phyloP scores from a whole-genome alignment of 2,888 invertebrate genomes.

The Tipula helvola region DNA sequence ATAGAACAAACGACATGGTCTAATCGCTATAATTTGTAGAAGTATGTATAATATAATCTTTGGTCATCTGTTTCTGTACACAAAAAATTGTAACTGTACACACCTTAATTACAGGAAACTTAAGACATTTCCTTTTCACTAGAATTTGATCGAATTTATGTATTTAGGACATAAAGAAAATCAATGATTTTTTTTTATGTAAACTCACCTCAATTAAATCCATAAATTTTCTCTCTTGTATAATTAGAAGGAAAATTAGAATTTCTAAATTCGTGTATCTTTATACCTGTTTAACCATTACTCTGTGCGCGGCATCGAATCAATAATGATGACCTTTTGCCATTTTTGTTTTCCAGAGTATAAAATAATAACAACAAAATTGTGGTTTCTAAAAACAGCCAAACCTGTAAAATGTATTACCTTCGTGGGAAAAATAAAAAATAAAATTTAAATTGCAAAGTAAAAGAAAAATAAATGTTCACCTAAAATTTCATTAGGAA shows the following conservation, averaged over 20 bases:
- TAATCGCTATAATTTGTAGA: too few relatives aligned
- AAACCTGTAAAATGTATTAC: neutral
- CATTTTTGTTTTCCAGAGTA: neutral
- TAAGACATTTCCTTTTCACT: neutral
- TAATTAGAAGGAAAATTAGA: neutral
- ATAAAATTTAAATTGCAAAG: neutral
- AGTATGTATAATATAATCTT: too few relatives aligned
- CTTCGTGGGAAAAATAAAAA: neutral
- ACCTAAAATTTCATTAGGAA: neutral
- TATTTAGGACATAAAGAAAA: neutral
- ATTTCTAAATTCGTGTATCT: too few relatives aligned
- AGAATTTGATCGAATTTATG: neutral
- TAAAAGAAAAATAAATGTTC: neutral
- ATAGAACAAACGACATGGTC: neutral
- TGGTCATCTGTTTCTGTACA: too few relatives aligned
- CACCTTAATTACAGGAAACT: too few relatives aligned
- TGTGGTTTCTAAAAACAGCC: neutral
- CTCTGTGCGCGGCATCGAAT: neutral
- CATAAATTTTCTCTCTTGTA: too few relatives aligned
- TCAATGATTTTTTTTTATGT: neutral
- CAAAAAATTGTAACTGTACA: too few relatives aligned
- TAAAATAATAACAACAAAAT: neutral
- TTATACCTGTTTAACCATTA: neutral
- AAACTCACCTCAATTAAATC: neutral
- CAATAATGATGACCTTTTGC: neutral